These are phyloP conservation scores for Drosophila trichaetosa DNA, from an alignment of 2,888 invertebrate species.

Conservation along the genomic window DNA sequence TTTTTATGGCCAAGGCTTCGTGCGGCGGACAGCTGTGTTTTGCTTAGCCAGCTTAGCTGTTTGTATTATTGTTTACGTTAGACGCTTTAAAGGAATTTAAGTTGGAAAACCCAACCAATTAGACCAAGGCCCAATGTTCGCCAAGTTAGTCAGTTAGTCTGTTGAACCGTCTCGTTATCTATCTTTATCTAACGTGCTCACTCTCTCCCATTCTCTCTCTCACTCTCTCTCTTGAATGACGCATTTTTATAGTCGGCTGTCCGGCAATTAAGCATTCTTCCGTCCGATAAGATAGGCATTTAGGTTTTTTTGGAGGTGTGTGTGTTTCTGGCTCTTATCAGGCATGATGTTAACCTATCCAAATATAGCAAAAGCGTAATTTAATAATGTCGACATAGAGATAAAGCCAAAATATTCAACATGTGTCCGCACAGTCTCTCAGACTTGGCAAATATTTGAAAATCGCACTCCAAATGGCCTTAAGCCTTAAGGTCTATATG, in stretches of 20 bases:
- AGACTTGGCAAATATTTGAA: constrained; percentile 50
- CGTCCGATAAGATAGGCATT: constrained; percentile 65
- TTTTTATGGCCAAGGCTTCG: constrained; percentile 57
- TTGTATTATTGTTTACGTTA: constrained; percentile 59
- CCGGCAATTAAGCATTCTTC: constrained; percentile 66
- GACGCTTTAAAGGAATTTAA: constrained; percentile 61
- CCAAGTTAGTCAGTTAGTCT: constrained; percentile 26
- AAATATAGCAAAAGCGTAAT: constrained; percentile 71
- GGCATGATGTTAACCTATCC: constrained; percentile 64
- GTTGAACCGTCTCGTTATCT: constrained; percentile 7
- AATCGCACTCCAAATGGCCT: constrained; percentile 41
- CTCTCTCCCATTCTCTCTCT: neutral
- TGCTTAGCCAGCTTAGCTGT: constrained; percentile 39
- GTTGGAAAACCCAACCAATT: constrained; percentile 52
- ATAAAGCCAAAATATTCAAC: constrained; percentile 36
- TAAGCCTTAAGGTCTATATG: neutral
- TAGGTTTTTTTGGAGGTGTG: neutral
- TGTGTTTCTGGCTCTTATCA: constrained; percentile 36
- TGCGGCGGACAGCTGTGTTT: constrained; percentile 15
- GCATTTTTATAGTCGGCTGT: constrained; percentile 59
- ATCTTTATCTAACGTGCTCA: neutral
- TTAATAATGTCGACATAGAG: constrained; percentile 48
- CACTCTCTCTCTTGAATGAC: constrained; percentile 44
- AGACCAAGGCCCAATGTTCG: constrained; percentile 26
- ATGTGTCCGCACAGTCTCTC: neutral